Evolutionary conservation across 2,888 invertebrate species (phyloP).

Genomic region (Xanthorhoe designata): DNA sequence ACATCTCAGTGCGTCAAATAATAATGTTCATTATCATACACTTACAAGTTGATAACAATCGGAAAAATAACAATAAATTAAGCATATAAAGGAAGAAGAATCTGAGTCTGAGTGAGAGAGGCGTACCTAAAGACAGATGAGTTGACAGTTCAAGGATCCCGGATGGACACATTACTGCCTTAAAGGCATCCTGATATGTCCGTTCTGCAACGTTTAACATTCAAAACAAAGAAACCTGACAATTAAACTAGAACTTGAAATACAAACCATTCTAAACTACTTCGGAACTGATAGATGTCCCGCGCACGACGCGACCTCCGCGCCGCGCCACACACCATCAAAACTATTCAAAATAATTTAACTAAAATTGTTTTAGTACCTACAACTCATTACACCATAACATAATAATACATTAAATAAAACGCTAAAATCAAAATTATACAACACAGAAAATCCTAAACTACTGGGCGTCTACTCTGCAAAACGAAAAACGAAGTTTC

Average conservation of each 20-base stretch:
- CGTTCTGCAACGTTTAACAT: slow-evolving; percentile 6
- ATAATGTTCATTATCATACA: no score
- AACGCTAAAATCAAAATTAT: slow-evolving; percentile 62
- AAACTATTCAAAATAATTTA: slow-evolving; percentile 49
- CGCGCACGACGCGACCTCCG: slow-evolving; percentile 1
- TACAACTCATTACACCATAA: slow-evolving; percentile 49
- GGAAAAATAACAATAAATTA: background rate
- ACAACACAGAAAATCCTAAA: slow-evolving; percentile 60
- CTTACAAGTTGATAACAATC: no score
- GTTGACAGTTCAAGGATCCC: background rate
- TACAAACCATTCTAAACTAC: background rate
- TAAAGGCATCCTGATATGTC: slow-evolving; percentile 7
- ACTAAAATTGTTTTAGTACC: slow-evolving; percentile 58
- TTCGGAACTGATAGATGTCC: slow-evolving; percentile 1
- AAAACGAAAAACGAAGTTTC: no score
- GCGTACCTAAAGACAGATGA: background rate
- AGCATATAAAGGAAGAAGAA: background rate
- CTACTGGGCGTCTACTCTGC: no score
- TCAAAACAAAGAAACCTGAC: slow-evolving; percentile 6
- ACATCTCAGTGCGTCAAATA: no score
- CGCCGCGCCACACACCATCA: slow-evolving; percentile 20
- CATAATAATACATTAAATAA: slow-evolving; percentile 57
- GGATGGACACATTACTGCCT: background rate
- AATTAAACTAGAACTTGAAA: slow-evolving; percentile 6
- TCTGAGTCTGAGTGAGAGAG: background rate